Evolutionary conservation across 64 coral and sea anemone genomes (phyloP).

Genomic region (Anthopleura sola): DNA sequence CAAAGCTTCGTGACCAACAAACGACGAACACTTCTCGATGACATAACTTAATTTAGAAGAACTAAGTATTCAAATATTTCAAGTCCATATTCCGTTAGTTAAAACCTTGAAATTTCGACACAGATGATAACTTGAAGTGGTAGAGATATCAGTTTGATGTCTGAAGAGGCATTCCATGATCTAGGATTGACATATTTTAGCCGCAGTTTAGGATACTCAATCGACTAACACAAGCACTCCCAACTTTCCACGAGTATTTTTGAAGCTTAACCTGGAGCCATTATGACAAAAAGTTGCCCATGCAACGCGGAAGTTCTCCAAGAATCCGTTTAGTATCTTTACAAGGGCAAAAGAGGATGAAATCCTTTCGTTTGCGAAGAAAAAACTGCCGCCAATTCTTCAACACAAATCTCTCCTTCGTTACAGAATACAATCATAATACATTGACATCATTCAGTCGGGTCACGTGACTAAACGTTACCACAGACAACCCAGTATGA

Average conservation of each 20-base stretch:
- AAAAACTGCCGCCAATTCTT: neutral
- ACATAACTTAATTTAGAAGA: neutral
- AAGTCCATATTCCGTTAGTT: neutral
- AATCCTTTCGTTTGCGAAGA: neutral
- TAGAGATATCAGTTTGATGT: neutral
- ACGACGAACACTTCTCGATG: neutral
- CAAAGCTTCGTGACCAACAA: neutral
- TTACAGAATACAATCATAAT: neutral
- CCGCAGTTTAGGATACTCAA: neutral
- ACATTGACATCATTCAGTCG: neutral
- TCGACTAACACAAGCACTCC: neutral
- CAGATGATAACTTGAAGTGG: neutral
- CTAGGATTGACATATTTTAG: neutral
- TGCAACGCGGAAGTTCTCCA: neutral
- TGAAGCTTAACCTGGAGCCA: neutral
- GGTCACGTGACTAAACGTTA: conserved; percentile 9
- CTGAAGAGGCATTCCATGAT: neutral
- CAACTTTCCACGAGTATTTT: neutral
- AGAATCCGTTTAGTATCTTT: neutral
- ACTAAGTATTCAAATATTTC: neutral
- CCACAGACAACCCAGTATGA: neutral
- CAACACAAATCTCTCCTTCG: neutral
- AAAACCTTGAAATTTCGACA: neutral
- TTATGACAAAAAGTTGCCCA: neutral
- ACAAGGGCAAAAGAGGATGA: neutral